Evolutionary conservation across 2,888 invertebrate species (phyloP).

Genomic region (Yponomeuta sedellus): DNA sequence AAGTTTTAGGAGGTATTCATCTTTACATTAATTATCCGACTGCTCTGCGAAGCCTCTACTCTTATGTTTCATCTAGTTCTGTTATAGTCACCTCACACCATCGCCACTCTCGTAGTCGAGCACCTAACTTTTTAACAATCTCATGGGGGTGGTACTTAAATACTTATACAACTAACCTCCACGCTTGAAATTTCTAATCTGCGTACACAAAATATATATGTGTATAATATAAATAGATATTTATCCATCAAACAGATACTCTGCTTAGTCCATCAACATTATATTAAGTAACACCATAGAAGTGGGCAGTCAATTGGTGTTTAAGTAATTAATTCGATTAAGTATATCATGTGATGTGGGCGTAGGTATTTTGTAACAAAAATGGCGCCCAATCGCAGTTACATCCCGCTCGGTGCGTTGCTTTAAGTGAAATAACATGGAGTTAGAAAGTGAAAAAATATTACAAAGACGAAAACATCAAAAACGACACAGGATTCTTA

Average conservation of each 20-base stretch:
- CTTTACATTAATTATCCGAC: too few species aligned
- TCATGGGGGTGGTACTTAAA: too few species aligned
- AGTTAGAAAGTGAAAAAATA: slow-evolving; percentile 25
- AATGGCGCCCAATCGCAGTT: slow-evolving; percentile 53
- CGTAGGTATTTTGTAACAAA: slow-evolving; percentile 59
- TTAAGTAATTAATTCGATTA: slow-evolving; percentile 52
- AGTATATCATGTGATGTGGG: slow-evolving; percentile 54
- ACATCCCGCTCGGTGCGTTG: slow-evolving; percentile 42
- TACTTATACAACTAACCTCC: too few species aligned
- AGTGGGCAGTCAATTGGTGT: slow-evolving; percentile 16
- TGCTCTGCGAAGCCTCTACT: too few species aligned
- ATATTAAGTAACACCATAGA: not conserved
- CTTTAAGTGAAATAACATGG: slow-evolving; percentile 40
- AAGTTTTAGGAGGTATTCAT: too few species aligned
- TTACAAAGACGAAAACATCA: not conserved
- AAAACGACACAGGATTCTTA: too few species aligned
- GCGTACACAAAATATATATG: too few species aligned
- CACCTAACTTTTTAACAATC: too few species aligned
- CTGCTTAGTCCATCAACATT: not conserved
- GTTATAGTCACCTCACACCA: too few species aligned
- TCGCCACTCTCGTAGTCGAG: too few species aligned
- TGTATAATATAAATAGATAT: not conserved
- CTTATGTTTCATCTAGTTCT: too few species aligned
- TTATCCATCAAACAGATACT: not conserved
- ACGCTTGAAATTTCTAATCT: too few species aligned